Evolutionary conservation across 1,140 invertebrate genomes (phyloP).

Genomic region (Drosophila virilis): DNA sequence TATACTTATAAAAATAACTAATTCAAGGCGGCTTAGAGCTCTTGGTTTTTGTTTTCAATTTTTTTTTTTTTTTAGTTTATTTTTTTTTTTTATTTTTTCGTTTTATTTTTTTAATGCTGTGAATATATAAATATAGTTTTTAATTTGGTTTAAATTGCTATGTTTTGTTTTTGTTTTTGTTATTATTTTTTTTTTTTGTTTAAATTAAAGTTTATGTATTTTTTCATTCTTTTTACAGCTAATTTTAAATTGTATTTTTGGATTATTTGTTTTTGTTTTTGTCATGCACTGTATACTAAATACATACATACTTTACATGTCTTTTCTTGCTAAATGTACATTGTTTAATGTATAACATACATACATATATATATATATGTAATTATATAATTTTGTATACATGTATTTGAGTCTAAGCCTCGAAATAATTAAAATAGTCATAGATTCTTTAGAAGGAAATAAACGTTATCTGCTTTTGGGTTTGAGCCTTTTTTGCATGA

Average conservation of each 20-base stretch:
- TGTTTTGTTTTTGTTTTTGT: conserved; percentile 24
- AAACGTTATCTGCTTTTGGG: conserved; percentile 25
- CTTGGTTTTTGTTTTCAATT: conserved; percentile 72
- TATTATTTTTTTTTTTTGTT: conserved; percentile 16
- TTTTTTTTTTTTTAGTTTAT: conserved; percentile 44
- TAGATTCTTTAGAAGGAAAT: conserved; percentile 50
- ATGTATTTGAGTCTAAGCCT: conserved; percentile 48
- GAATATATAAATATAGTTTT: conserved; percentile 51
- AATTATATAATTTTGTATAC: conserved; percentile 52
- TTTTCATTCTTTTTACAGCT: conserved; percentile 76
- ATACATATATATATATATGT: conserved; percentile 35
- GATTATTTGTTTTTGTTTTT: conserved; percentile 46
- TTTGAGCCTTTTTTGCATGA: conserved; percentile 57
- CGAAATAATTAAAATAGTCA: conserved; percentile 45
- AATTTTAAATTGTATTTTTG: conserved; percentile 78
- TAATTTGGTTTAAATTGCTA: conserved; percentile 77
- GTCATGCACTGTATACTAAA: conserved; percentile 69
- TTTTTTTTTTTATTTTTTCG: conserved; percentile 12
- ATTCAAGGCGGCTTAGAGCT: conserved; percentile 81
- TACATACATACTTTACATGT: conserved; percentile 67
- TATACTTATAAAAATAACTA: conserved; percentile 80
- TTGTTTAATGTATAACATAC: conserved; percentile 40
- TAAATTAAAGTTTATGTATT: conserved; percentile 70
- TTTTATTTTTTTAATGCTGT: conserved; percentile 19
- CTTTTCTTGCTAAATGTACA: conserved; percentile 70